Base-by-base conservation (phyloP, 1,140 invertebrate species). In the Drosophila seguyi region DNA sequence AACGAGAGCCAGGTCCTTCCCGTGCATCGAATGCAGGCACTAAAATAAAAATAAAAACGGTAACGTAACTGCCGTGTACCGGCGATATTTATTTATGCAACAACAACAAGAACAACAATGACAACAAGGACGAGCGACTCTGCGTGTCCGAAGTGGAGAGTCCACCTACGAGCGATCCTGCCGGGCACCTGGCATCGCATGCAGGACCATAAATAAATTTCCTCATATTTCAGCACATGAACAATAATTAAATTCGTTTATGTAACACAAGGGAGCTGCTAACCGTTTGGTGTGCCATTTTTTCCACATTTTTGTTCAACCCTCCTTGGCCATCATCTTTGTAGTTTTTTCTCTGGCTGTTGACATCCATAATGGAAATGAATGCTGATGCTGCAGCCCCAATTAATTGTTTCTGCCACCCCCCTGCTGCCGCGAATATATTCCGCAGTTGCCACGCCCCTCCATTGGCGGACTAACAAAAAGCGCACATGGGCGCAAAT, bases 191-290 rank as follows among this genome's bases (percentile, higher is more conserved):
- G 66, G 66, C 59, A 66, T 77, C 56, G 78, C 72, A 78, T 83
- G 75, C 61, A 67, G 41, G 45, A 78, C 85, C 72, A 88, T 88
- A 88, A 88, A 88, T 88, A 88, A 90, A 85, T 90, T 90, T 84
- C 45, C 77, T 81, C 85, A 85, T 88, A 88, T 88, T 88, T 88
- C 85, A 88, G 74, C 85, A 90, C 85, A 90, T 88, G 85, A 85
- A 90, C 85, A 88, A 88, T 88, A 88, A 88, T 88, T 88, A 88
- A 90, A 88, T 88, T 88, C 81, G 85, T 79, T 87, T 79, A 88
- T 80, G 76, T 88, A 60, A 80, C 85, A 85, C 73, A 84, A 75
- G 80, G 81, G 84, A 56, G 45, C 73, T 73, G 63, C 75, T 82
- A 83, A 86, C 79, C 52, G 75, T 63, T 58, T 29, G 57, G 14